Conservation (phyloP, 2,797 vertebrate species). For the Pampus argenteus region DNA sequence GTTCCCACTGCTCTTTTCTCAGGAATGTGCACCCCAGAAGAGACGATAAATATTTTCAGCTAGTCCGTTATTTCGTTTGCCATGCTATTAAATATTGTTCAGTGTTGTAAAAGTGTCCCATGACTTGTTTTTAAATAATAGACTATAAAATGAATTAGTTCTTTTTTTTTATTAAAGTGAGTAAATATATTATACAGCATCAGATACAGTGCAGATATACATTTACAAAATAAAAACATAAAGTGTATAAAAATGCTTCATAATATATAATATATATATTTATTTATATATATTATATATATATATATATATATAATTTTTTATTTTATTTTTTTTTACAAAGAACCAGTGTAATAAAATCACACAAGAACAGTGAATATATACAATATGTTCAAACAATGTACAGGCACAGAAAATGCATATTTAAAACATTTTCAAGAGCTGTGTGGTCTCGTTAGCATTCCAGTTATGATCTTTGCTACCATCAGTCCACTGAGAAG, state of each 20-base stretch:
- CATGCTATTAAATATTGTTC: constrained; percentile 18
- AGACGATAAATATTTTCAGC: constrained; percentile 3
- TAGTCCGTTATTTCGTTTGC: constrained; percentile 11
- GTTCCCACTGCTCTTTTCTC: constrained; percentile 15
- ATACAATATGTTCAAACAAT: background rate
- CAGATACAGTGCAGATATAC: constrained; percentile 6
- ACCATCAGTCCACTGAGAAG: constrained; percentile 90
- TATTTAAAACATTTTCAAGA: constrained; percentile 54
- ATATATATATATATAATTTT: no score
- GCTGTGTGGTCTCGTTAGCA: constrained; percentile 76
- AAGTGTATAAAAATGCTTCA: background rate
- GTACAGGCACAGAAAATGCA: background rate
- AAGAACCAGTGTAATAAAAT: background rate
- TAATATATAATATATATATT: no score
- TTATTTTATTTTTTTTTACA: no score
- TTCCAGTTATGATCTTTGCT: constrained; percentile 82
- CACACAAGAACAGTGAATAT: background rate
- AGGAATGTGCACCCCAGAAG: constrained; percentile 24
- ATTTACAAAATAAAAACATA: background rate
- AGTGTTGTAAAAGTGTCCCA: constrained; percentile 1
- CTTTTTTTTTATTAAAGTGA: constrained; percentile 24
- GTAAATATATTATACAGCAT: constrained; percentile 3
- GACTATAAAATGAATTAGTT: background rate
- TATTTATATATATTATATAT: no score
- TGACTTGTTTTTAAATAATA: constrained; percentile 19